These are phyloP conservation scores for Mechanitis messenoides DNA, from an alignment of 2,888 invertebrate genomes.

Conservation along the genomic window DNA sequence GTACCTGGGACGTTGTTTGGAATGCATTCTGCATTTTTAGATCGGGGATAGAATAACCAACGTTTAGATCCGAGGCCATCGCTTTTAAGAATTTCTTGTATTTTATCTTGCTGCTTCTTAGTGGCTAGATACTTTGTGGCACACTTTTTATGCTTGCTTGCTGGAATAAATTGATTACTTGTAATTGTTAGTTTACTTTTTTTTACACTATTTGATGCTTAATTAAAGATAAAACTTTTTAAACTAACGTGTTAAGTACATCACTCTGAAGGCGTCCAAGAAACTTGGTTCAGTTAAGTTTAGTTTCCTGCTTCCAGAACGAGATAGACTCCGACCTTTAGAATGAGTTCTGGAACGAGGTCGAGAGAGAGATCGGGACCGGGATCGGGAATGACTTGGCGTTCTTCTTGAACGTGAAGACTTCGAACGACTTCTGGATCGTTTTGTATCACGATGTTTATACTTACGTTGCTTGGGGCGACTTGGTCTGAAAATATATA, in stretches of 20 bases:
- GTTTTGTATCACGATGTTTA: conserved; percentile 34
- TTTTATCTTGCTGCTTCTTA: conserved; percentile 58
- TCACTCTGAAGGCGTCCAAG: conserved; percentile 61
- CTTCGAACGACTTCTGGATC: conserved; percentile 33
- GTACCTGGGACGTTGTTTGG: conserved; percentile 30
- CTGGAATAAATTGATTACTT: conserved; percentile 36
- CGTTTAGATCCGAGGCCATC: conserved; percentile 65
- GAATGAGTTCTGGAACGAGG: conserved; percentile 34
- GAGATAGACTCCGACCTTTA: conserved; percentile 35
- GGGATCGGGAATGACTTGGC: conserved; percentile 22
- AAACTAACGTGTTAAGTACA: conserved; percentile 62
- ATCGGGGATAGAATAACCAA: conserved; percentile 64
- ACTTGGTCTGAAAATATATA: conserved; percentile 37
- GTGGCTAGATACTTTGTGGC: conserved; percentile 59
- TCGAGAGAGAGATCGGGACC: conserved; percentile 36
- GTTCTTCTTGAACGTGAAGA: conserved; percentile 36
- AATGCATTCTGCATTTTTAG: conserved; percentile 29
- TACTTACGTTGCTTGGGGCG: conserved; percentile 45
- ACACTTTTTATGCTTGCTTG: conserved; percentile 57
- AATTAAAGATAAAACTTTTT: conserved; percentile 8
- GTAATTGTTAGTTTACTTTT: too few species aligned
- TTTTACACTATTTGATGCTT: background rate
- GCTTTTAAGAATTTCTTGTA: conserved; percentile 60
- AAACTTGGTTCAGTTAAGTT: conserved; percentile 53
- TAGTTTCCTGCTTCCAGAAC: conserved; percentile 39